Conservation (phyloP, 64 coral and sea anemone species). For the Dendronephthya gigantea region DNA sequence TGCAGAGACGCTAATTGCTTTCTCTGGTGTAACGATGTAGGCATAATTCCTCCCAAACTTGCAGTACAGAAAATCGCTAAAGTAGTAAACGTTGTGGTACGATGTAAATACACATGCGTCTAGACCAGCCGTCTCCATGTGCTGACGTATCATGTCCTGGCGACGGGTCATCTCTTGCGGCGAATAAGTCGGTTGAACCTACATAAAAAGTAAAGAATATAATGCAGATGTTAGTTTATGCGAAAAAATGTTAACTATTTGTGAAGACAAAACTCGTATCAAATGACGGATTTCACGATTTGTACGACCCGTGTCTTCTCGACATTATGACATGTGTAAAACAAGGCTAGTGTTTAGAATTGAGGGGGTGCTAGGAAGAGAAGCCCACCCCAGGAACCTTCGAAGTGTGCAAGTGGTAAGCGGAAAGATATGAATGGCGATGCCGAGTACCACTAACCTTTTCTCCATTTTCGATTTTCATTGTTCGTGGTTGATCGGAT, state of each 20-base stretch:
- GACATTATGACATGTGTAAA: no score
- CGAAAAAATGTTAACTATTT: no score
- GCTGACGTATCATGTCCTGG: constrained; percentile 49
- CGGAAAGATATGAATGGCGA: no score
- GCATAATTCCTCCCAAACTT: constrained; percentile 74
- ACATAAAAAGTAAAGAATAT: neutral
- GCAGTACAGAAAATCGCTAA: constrained; percentile 71
- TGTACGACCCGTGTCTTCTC: no score
- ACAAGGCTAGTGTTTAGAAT: no score
- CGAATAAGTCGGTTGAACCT: constrained; percentile 69
- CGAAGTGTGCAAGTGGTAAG: no score
- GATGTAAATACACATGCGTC: constrained; percentile 95
- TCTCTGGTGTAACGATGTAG: constrained; percentile 51
- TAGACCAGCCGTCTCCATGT: constrained; percentile 62
- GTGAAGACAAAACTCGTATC: no score
- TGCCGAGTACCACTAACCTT: neutral
- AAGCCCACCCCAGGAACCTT: no score
- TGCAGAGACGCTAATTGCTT: constrained; percentile 60
- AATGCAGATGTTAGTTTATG: no score
- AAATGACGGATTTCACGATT: no score
- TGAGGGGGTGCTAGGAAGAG: no score
- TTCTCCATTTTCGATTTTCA: constrained; percentile 24
- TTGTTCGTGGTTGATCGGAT: neutral
- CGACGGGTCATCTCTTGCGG: constrained; percentile 73
- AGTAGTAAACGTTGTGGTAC: constrained; percentile 75